Percentiles rank a stretch among this genome's conserved stretches.
Conservation (phyloP, 23 tunicate genomes). For the Trididemnum miniatum region DNA sequence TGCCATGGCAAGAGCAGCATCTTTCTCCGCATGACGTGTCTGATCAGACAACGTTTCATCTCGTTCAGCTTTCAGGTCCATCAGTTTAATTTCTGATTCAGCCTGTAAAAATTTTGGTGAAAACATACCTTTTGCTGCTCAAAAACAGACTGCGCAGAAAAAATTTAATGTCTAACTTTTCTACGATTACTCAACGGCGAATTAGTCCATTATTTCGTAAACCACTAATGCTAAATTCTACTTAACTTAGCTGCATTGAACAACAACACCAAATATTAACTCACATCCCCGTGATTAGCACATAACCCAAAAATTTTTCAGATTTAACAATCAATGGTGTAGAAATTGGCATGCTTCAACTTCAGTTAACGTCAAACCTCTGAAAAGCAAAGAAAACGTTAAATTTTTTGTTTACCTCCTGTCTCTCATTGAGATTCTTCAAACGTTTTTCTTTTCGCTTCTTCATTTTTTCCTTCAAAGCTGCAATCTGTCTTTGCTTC, state of each 20-base stretch:
- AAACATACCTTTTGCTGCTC: too few relatives aligned
- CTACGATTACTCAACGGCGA: too few relatives aligned
- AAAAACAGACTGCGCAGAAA: too few relatives aligned
- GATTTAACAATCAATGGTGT: too few relatives aligned
- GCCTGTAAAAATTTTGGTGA: constrained; percentile 68
- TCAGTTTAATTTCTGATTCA: constrained; percentile 51
- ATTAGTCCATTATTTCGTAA: too few relatives aligned
- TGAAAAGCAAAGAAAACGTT: too few relatives aligned
- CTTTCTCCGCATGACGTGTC: constrained; percentile 43
- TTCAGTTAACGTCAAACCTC: too few relatives aligned
- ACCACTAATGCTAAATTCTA: background rate
- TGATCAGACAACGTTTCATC: constrained; percentile 17
- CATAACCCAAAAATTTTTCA: too few relatives aligned
- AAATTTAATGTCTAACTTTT: too few relatives aligned
- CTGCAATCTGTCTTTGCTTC: constrained; percentile 74
- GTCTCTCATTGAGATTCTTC: constrained; percentile 68
- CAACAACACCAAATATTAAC: too few relatives aligned
- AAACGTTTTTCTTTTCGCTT: constrained; percentile 39
- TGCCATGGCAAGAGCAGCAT: constrained; percentile 28
- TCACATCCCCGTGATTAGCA: too few relatives aligned
- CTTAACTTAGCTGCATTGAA: background rate
- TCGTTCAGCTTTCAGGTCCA: constrained; percentile 58
- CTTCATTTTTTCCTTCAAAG: constrained; percentile 64
- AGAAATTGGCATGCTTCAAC: too few relatives aligned
- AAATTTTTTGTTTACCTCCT: constrained; percentile 43